Percentiles rank a stretch among this genome's conserved stretches.
Evolutionary conservation across 2,888 invertebrate species (phyloP).

Genomic region (Acanthopleura granulata): DNA sequence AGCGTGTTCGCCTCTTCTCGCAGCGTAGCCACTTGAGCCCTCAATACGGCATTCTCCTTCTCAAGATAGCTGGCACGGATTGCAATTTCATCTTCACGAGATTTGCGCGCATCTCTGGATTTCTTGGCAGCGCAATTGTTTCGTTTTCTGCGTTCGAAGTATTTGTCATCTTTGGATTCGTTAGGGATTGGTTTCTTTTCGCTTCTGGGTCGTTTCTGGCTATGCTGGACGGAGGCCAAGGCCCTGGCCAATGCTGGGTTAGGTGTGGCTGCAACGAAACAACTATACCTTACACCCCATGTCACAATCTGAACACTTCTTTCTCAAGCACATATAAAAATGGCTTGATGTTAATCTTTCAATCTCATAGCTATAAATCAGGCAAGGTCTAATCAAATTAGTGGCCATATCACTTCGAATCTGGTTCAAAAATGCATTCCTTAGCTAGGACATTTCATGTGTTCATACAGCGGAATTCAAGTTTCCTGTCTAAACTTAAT

Average conservation of each 20-base stretch:
- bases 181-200: conserved; percentile 82
- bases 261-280: conserved; percentile 31
- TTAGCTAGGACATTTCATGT: no score
- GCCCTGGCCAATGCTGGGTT: conserved; percentile 51
- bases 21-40: conserved; percentile 84
- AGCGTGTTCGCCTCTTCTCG: conserved; percentile 84
- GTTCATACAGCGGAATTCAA: no score
- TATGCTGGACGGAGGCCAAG: conserved; percentile 48
- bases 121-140: conserved; percentile 95
- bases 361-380: no score
- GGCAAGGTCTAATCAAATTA: no score
- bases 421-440: no score
- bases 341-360: no score
- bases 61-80: conserved; percentile 86
- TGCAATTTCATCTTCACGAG: conserved; percentile 90
- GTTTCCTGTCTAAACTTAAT: no score
- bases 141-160: conserved; percentile 86
- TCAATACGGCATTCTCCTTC: conserved; percentile 87
- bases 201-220: conserved; percentile 59
- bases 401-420: no score
- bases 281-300: not conserved
- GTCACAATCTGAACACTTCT: no score
- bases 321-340: no score
- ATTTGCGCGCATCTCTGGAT: conserved; percentile 87
- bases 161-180: conserved; percentile 82